phyloP scores from a whole-genome alignment of 1,140 invertebrate species.

The Dermatophagoides farinae region DNA sequence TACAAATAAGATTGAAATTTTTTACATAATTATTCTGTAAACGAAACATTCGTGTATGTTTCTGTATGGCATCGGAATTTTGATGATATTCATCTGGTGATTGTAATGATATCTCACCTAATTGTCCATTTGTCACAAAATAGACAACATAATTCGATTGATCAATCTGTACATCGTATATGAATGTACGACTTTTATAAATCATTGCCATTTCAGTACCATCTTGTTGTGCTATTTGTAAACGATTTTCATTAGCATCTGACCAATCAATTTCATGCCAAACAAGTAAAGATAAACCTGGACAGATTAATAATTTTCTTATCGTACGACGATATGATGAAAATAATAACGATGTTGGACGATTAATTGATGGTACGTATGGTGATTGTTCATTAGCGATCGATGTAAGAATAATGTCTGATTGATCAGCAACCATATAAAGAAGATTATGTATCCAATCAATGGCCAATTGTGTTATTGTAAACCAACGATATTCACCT shows the following conservation, averaged over 20 bases:
- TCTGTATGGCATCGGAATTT: not conserved
- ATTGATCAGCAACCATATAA: not conserved
- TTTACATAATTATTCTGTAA: not conserved
- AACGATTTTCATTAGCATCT: not conserved
- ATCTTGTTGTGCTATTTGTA: not conserved
- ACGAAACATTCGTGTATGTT: not conserved
- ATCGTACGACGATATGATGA: not conserved
- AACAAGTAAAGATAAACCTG: not conserved
- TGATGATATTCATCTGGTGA: not conserved
- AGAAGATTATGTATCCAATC: not conserved
- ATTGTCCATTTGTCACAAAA: not conserved
- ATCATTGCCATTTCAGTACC: not conserved
- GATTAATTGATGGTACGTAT: not conserved
- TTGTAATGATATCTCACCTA: not conserved
- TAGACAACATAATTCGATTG: not conserved
- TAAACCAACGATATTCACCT: too few relatives aligned
- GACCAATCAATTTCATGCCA: not conserved
- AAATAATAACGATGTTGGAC: not conserved
- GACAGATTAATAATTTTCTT: not conserved
- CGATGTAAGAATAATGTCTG: not conserved
- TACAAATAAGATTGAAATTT: not conserved
- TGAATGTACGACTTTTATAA: not conserved
- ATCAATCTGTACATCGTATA: not conserved
- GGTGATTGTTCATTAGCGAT: not conserved
- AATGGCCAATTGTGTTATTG: not conserved